Conservation (phyloP, 1,140 invertebrate genomes). For the Lamellibrachia luymesi region DNA sequence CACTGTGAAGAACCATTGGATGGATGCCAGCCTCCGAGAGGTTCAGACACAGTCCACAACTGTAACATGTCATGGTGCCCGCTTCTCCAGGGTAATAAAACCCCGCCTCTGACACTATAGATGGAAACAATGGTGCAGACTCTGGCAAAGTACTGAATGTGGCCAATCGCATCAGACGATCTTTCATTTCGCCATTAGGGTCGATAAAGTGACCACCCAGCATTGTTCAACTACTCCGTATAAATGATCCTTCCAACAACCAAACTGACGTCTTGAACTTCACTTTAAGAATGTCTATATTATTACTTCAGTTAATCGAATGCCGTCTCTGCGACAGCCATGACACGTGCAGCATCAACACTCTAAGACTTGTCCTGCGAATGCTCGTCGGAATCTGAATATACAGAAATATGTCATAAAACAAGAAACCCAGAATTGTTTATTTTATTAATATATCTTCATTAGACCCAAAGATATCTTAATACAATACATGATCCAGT, state of each 20-base stretch:
- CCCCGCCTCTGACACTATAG: neutral
- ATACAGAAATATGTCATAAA: neutral
- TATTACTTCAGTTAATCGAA: neutral
- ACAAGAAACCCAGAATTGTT: neutral
- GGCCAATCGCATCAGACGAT: no score
- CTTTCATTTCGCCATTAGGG: no score
- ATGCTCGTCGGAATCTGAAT: neutral
- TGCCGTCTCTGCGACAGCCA: neutral
- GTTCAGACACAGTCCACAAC: neutral
- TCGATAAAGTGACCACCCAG: neutral
- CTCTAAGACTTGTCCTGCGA: neutral
- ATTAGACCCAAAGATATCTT: no score
- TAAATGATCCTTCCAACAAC: neutral
- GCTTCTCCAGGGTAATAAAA: neutral
- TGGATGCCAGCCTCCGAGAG: neutral
- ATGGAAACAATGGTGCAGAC: neutral
- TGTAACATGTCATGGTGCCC: neutral
- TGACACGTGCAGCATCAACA: neutral
- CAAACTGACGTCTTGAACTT: neutral
- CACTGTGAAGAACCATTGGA: neutral
- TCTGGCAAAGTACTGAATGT: no score
- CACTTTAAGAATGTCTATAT: neutral
- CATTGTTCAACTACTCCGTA: neutral
- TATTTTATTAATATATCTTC: no score
- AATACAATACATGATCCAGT: no score